phyloP scores from a whole-genome alignment of 2,888 invertebrate species.

The Phlogophora meticulosa region DNA sequence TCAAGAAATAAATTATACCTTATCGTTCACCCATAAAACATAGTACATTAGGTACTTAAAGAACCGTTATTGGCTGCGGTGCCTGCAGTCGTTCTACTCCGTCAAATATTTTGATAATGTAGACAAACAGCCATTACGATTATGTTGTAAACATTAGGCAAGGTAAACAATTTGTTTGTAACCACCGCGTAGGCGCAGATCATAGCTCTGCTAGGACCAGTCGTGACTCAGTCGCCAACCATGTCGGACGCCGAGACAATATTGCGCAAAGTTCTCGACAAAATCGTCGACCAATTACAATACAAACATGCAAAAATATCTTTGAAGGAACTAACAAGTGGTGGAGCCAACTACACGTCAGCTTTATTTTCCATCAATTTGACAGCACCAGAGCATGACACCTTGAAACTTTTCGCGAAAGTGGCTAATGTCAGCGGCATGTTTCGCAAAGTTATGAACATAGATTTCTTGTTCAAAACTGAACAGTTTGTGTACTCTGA shows the following conservation, averaged over 20 bases:
- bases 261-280: constrained; percentile 67
- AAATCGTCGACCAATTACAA: constrained; percentile 66
- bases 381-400: constrained; percentile 46
- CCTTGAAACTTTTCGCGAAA: constrained; percentile 75
- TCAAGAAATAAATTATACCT: neutral
- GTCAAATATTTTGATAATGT: neutral
- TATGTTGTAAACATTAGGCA: constrained; percentile 7
- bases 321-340: constrained; percentile 69
- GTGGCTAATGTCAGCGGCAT: constrained; percentile 69
- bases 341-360: constrained; percentile 77
- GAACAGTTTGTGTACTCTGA: constrained; percentile 71
- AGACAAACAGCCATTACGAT: neutral
- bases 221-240: constrained; percentile 49
- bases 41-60: neutral
- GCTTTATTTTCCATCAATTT: constrained; percentile 67
- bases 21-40: neutral
- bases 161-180: constrained; percentile 17
- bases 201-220: constrained; percentile 46
- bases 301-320: constrained; percentile 57
- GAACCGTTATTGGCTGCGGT: neutral
- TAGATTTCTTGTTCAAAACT: constrained; percentile 64
- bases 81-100: neutral
- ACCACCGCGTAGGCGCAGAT: constrained; percentile 5
- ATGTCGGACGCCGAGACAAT: constrained; percentile 71
- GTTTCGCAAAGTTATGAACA: constrained; percentile 62